Evolutionary conservation across 2,797 vertebrate genomes (phyloP).

Genomic region (Danionella dracula): DNA sequence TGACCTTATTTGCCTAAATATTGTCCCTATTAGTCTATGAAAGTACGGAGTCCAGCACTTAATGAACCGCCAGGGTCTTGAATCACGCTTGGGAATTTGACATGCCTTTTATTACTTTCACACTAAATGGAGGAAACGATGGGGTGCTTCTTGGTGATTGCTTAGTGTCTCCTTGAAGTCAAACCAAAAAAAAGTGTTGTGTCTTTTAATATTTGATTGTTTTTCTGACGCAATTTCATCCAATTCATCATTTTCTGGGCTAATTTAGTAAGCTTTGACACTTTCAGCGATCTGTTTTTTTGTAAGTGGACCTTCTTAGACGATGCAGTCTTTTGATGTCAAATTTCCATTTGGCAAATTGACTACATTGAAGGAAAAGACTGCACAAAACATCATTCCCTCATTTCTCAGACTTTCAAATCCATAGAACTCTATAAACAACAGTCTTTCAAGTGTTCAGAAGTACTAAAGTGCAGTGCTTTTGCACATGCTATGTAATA

Average conservation of each 20-base stretch:
- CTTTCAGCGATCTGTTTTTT: slow-evolving; percentile 64
- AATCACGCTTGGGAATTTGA: slow-evolving; percentile 57
- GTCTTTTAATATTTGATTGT: slow-evolving; percentile 81
- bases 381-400: slow-evolving; percentile 48
- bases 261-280: slow-evolving; percentile 67
- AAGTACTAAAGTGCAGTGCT: not conserved
- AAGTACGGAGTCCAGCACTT: slow-evolving; percentile 59
- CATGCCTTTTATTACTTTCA: slow-evolving; percentile 75
- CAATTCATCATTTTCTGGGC: slow-evolving; percentile 75
- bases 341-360: slow-evolving; percentile 60
- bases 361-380: slow-evolving; percentile 42
- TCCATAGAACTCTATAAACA: slow-evolving; percentile 43
- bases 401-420: slow-evolving; percentile 47
- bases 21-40: slow-evolving; percentile 67
- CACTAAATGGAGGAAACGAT: slow-evolving; percentile 79
- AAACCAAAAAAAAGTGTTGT: slow-evolving; percentile 61
- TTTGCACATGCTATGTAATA: slow-evolving; percentile 34
- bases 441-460: slow-evolving; percentile 38
- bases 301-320: slow-evolving; percentile 63
- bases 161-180: slow-evolving; percentile 69
- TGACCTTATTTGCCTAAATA: slow-evolving; percentile 68
- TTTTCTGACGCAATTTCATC: slow-evolving; percentile 71
- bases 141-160: slow-evolving; percentile 67
- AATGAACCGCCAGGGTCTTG: slow-evolving; percentile 64
- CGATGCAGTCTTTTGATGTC: slow-evolving; percentile 64